Conservation (phyloP, 2,113 vertebrate genomes). For the Microtus richardsoni region DNA sequence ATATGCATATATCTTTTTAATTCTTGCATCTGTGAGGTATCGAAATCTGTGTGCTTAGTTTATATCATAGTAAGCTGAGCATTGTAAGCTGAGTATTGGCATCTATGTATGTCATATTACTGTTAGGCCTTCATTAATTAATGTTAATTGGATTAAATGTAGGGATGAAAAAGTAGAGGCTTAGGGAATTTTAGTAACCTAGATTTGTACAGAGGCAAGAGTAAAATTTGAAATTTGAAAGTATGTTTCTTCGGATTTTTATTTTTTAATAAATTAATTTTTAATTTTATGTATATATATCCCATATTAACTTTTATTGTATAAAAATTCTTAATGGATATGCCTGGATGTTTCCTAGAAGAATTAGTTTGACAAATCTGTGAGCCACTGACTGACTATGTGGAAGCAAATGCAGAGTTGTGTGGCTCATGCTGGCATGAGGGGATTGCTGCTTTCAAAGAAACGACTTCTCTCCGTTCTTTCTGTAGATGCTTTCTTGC, state of each 20-base stretch:
- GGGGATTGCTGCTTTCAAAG: neutral
- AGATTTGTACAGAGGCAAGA: neutral
- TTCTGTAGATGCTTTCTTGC: neutral
- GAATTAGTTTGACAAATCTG: neutral
- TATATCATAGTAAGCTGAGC: neutral
- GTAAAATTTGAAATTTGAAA: neutral
- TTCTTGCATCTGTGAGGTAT: neutral
- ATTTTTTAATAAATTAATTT: neutral
- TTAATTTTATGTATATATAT: neutral
- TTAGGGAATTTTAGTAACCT: neutral
- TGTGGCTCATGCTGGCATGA: neutral
- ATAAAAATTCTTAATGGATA: neutral
- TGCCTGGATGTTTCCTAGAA: neutral
- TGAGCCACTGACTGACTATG: neutral
- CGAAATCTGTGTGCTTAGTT: constrained; percentile 7
- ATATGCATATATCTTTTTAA: neutral
- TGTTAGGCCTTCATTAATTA: neutral
- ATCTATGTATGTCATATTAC: neutral
- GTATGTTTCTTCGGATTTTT: neutral
- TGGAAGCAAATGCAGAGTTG: neutral
- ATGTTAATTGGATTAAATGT: neutral
- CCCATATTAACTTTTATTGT: neutral
- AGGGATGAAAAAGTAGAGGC: neutral
- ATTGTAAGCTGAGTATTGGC: neutral
- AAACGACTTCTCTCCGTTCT: neutral